Evolutionary conservation across 2,113 vertebrate genomes (phyloP).

Genomic region (Cephalopholis sonnerati): DNA sequence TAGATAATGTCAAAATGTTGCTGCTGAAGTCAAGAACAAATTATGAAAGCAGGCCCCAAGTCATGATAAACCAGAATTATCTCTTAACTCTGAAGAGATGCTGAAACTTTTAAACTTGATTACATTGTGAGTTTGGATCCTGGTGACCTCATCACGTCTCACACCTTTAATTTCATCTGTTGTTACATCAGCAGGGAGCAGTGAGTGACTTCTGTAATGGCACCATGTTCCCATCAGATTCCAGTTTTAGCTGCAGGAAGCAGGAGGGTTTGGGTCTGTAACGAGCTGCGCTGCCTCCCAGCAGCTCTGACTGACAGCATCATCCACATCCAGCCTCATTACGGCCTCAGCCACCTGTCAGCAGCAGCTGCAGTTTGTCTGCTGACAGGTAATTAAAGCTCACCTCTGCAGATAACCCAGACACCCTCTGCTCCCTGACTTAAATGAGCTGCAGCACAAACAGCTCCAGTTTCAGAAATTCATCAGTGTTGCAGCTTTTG

Average conservation of each 20-base stretch:
- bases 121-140: background rate
- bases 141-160: background rate
- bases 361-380: background rate
- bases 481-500: background rate
- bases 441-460: background rate
- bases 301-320: constrained; percentile 25
- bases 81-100: too few relatives aligned
- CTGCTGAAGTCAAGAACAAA: too few relatives aligned
- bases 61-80: background rate
- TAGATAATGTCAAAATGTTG: too few relatives aligned
- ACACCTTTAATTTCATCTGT: background rate
- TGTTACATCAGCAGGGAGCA: background rate
- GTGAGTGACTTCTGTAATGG: background rate
- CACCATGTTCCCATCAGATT: background rate
- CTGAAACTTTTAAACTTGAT: background rate
- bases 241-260: constrained; percentile 26
- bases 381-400: constrained; percentile 10
- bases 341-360: background rate
- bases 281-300: constrained; percentile 1
- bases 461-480: background rate
- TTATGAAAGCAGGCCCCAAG: too few relatives aligned
- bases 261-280: background rate
- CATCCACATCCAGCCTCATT: constrained; percentile 22
- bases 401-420: background rate
- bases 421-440: background rate